Percentiles rank a stretch among this genome's conserved stretches.
These are phyloP conservation scores for Drosophila melanica DNA, from an alignment of 1,140 invertebrate species.

Conservation along the genomic window DNA sequence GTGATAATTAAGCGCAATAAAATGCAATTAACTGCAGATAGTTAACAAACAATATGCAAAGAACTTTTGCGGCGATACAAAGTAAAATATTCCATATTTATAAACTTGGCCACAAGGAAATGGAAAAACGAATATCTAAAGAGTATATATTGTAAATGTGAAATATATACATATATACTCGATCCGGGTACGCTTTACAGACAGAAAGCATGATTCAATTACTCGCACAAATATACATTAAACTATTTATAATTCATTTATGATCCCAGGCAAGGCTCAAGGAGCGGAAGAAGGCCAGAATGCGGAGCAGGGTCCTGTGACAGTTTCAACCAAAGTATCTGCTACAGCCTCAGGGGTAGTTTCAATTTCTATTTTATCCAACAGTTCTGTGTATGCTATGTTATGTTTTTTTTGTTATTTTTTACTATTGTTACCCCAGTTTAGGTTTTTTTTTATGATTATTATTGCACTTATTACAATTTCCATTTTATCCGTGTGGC, in stretches of 20 bases:
- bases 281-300: not conserved
- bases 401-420: conserved; percentile 19
- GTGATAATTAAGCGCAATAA: conserved; percentile 50
- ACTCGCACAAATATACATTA: no score
- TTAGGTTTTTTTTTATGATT: conserved; percentile 64
- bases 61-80: no score
- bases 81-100: no score
- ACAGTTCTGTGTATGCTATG: conserved; percentile 14
- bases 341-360: conserved; percentile 50
- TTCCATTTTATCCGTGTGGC: conserved; percentile 70
- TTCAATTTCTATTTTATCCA: conserved; percentile 53
- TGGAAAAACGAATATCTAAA: no score
- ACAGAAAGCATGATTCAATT: no score
- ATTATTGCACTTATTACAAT: conserved; percentile 78
- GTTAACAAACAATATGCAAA: conserved; percentile 44
- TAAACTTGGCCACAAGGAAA: no score
- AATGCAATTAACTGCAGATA: conserved; percentile 39
- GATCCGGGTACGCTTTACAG: no score
- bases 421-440: conserved; percentile 63
- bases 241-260: conserved; percentile 64
- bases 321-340: conserved; percentile 5
- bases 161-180: no score
- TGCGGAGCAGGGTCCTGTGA: conserved; percentile 12
- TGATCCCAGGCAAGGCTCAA: conserved; percentile 1
- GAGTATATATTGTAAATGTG: no score